Percentiles rank a stretch among this genome's conserved stretches.
phyloP scores from a whole-genome alignment of 2,797 vertebrate species.

The Anguilla marmorata region DNA sequence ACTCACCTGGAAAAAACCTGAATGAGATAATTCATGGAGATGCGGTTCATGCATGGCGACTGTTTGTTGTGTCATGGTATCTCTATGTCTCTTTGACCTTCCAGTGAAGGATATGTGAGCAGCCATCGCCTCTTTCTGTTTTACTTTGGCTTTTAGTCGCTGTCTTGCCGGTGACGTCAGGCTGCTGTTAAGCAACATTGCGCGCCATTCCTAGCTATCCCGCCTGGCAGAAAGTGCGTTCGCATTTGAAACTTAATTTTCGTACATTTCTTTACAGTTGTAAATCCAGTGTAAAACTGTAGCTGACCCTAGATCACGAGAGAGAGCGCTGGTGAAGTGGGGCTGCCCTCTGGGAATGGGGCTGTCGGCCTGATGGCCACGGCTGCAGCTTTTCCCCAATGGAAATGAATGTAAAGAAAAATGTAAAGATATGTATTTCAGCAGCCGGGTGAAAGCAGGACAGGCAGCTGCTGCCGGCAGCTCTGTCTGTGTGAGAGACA shows the following conservation, averaged over 20 bases:
- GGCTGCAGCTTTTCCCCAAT: not conserved
- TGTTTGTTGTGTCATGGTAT: not conserved
- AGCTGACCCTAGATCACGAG: not conserved
- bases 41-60: not conserved
- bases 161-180: not conserved
- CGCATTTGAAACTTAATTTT: not conserved
- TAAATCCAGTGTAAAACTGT: not conserved
- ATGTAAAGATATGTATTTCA: not conserved
- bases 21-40: not conserved
- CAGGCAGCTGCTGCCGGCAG: not conserved
- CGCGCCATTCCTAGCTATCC: not conserved
- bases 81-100: not conserved
- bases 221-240: not conserved
- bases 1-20: not conserved
- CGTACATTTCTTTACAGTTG: not conserved
- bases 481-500: slow-evolving; percentile 2
- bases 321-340: too few species aligned
- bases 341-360: not conserved
- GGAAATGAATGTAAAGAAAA: not conserved
- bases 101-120: not conserved
- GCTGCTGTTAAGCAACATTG: not conserved
- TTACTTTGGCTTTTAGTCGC: not conserved
- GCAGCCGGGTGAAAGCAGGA: not conserved
- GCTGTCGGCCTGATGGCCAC: not conserved
- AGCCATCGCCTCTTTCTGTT: not conserved